These are phyloP conservation scores for Andrena fulva DNA, from an alignment of 2,888 invertebrate species.

Conservation along the genomic window DNA sequence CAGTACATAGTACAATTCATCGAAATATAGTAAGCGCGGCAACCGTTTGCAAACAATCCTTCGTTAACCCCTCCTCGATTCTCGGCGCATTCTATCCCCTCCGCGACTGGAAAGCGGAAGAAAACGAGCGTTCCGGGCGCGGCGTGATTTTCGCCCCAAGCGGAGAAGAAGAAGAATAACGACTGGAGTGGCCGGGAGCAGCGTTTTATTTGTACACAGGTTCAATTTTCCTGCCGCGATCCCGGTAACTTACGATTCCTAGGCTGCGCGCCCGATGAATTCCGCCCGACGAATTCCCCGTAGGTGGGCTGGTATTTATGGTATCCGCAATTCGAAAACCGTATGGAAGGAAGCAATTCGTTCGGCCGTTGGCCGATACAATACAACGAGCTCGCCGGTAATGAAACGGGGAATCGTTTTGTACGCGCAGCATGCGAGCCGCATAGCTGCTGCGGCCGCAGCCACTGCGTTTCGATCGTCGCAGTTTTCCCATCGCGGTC, in stretches of 20 bases:
- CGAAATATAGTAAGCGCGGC: no score
- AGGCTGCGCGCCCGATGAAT: conserved; percentile 43
- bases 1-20: no score
- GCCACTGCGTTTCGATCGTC: not conserved
- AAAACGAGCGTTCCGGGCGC: not conserved
- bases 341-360: conserved; percentile 69
- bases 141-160: conserved; percentile 23
- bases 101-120: not conserved
- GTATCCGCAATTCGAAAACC: conserved; percentile 68
- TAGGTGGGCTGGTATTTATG: conserved; percentile 64
- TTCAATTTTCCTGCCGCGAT: conserved; percentile 59
- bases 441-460: conserved; percentile 22
- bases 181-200: not conserved
- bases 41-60: no score
- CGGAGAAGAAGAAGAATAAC: conserved; percentile 1
- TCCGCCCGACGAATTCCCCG: conserved; percentile 63
- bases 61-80: no score
- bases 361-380: conserved; percentile 57
- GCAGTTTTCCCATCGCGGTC: not conserved
- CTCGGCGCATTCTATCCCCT: no score
- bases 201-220: conserved; percentile 55
- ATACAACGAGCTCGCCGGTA: conserved; percentile 49
- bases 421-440: conserved; percentile 14
- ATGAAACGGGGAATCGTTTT: conserved; percentile 57
- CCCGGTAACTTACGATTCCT: conserved; percentile 61